Evolutionary conservation across 2,113 vertebrate species (phyloP).

Genomic region (Notothenia rossii): DNA sequence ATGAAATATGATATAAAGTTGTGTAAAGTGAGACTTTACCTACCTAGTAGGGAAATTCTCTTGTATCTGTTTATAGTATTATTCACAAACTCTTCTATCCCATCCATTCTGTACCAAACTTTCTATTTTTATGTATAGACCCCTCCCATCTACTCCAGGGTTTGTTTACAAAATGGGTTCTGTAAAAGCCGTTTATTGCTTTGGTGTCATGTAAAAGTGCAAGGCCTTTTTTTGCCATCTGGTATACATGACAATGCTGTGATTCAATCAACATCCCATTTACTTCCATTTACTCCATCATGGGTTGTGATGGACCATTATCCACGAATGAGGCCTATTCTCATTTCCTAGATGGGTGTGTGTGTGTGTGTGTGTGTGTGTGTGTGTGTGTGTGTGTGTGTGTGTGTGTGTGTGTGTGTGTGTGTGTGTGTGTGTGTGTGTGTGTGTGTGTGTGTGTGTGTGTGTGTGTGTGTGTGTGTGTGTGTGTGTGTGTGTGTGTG

Average conservation of each 20-base stretch:
- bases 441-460: neutral
- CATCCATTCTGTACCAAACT: neutral
- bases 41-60: neutral
- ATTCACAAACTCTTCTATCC: too few relatives aligned
- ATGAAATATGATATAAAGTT: conserved; percentile 12
- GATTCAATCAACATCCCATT: conserved; percentile 80
- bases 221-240: conserved; percentile 70
- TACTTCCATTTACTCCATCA: conserved; percentile 79
- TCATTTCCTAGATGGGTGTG: conserved; percentile 77
- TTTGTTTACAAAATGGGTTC: conserved; percentile 46
- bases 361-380: conserved; percentile 42
- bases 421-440: neutral
- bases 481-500: neutral
- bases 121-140: neutral
- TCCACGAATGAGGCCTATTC: conserved; percentile 71
- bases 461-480: conserved; percentile 7
- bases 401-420: conserved; percentile 8
- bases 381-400: neutral
- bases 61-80: neutral
- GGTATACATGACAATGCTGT: conserved; percentile 76
- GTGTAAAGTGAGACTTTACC: conserved; percentile 17
- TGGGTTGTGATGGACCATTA: conserved; percentile 77
- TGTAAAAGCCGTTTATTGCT: conserved; percentile 48
- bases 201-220: conserved; percentile 67
- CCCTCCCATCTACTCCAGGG: neutral